Conservation (phyloP, 2,113 vertebrate genomes). For the Trochalopteron elliotii region DNA sequence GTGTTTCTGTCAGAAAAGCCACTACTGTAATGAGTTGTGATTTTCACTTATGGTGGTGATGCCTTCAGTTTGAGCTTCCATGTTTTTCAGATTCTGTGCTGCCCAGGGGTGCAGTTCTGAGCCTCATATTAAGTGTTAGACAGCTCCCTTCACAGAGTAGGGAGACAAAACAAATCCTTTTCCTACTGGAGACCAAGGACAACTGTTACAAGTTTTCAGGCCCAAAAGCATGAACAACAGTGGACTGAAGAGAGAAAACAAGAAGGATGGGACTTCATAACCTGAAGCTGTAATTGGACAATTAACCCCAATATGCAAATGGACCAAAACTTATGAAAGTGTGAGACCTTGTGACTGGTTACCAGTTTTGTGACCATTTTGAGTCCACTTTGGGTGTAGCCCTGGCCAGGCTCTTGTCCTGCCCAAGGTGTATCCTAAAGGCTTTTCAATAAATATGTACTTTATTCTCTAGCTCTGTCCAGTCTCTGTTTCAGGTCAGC, state of each 20-base stretch:
- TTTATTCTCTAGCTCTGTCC: background rate
- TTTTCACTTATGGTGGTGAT: background rate
- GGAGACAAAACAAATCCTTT: background rate
- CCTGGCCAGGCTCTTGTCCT: background rate
- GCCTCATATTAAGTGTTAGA: background rate
- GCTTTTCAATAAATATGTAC: background rate
- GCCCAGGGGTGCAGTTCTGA: background rate
- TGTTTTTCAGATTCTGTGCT: background rate
- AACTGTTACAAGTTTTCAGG: background rate
- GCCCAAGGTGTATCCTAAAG: background rate
- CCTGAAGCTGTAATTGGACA: background rate
- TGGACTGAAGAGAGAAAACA: background rate
- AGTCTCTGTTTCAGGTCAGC: background rate
- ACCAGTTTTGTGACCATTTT: background rate
- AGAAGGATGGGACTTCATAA: background rate
- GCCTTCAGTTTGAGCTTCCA: background rate
- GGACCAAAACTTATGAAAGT: background rate
- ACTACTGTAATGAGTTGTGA: background rate
- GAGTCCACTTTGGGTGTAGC: background rate
- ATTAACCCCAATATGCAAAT: background rate
- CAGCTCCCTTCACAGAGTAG: background rate
- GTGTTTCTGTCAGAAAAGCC: background rate
- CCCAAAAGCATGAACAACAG: background rate
- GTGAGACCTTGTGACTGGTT: fast-evolving
- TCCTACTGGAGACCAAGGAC: background rate